Conservation (phyloP, 1,140 invertebrate genomes). For the Rhynchophorus ferrugineus region DNA sequence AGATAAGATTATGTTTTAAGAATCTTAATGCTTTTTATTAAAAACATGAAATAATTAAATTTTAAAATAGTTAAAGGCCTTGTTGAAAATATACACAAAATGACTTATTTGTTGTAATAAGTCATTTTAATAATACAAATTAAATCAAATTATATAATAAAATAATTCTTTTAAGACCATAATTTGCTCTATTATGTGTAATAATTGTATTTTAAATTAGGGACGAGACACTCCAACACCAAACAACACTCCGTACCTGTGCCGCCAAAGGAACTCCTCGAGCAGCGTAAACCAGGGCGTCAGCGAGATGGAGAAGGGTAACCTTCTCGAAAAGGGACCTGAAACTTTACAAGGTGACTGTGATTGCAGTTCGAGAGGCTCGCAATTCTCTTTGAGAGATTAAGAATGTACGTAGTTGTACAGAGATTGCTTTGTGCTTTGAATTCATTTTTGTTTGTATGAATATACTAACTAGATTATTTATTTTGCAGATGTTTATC, state of each 20-base stretch:
- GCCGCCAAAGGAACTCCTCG: conserved; percentile 57
- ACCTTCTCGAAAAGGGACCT: conserved; percentile 40
- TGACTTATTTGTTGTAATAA: not conserved
- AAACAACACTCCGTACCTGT: conserved; percentile 68
- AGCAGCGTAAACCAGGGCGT: conserved; percentile 44
- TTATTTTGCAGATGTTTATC: not conserved
- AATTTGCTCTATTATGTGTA: too few relatives aligned
- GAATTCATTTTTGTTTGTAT: not conserved
- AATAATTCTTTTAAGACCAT: too few relatives aligned
- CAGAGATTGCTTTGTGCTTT: not conserved
- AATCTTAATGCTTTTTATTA: too few relatives aligned
- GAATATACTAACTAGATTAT: not conserved
- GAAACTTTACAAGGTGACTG: conserved; percentile 18
- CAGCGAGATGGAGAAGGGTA: conserved; percentile 55
- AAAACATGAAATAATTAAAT: not conserved
- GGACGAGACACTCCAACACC: conserved; percentile 68
- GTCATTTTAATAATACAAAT: too few relatives aligned
- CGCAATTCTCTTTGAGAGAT: conserved; percentile 24
- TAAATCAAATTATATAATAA: too few relatives aligned
- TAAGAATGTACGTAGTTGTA: conserved; percentile 5
- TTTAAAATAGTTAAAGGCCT: not conserved
- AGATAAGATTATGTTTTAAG: too few relatives aligned
- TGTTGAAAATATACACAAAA: not conserved
- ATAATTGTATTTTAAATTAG: conserved; percentile 43
- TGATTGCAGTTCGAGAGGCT: conserved; percentile 23